Conservation (phyloP, 2,797 vertebrate genomes). For the Xenopus petersii region DNA sequence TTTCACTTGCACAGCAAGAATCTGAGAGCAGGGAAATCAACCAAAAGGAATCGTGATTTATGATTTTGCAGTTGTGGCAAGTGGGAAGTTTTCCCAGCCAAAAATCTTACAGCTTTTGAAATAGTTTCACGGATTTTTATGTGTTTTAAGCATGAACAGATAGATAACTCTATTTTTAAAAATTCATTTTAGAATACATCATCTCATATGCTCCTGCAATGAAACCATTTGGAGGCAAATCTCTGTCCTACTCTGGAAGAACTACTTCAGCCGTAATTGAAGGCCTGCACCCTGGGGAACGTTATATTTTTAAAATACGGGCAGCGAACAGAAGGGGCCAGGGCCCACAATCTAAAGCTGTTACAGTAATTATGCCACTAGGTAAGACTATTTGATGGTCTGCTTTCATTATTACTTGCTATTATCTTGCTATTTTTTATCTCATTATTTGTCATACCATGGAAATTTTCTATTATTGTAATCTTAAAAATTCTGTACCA, state of each 20-base stretch:
- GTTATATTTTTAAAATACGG: slow-evolving; percentile 96
- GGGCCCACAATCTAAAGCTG: slow-evolving; percentile 91
- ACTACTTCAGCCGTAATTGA: slow-evolving; percentile 83
- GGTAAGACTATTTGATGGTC: slow-evolving; percentile 68
- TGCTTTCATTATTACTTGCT: slow-evolving; percentile 22
- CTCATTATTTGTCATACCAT: not conserved
- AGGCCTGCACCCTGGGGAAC: slow-evolving; percentile 86
- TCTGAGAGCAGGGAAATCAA: too few relatives aligned
- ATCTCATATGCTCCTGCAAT: slow-evolving; percentile 95
- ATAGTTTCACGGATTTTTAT: not conserved
- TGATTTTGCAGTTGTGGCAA: too few relatives aligned
- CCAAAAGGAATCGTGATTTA: too few relatives aligned
- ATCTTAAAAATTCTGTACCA: too few relatives aligned
- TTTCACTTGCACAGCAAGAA: too few relatives aligned
- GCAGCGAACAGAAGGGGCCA: slow-evolving; percentile 89
- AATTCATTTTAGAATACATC: slow-evolving; percentile 87
- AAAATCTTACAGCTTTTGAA: too few relatives aligned
- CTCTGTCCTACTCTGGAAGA: slow-evolving; percentile 79
- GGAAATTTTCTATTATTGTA: too few relatives aligned
- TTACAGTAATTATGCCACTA: slow-evolving; percentile 83
- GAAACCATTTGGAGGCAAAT: slow-evolving; percentile 95
- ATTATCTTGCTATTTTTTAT: not conserved
- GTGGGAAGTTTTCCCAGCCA: not conserved
- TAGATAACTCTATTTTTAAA: slow-evolving; percentile 56
- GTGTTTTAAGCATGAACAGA: not conserved